Evolutionary conservation across 2,888 invertebrate genomes (phyloP).

Genomic region (Caenorhabditis angaria): DNA sequence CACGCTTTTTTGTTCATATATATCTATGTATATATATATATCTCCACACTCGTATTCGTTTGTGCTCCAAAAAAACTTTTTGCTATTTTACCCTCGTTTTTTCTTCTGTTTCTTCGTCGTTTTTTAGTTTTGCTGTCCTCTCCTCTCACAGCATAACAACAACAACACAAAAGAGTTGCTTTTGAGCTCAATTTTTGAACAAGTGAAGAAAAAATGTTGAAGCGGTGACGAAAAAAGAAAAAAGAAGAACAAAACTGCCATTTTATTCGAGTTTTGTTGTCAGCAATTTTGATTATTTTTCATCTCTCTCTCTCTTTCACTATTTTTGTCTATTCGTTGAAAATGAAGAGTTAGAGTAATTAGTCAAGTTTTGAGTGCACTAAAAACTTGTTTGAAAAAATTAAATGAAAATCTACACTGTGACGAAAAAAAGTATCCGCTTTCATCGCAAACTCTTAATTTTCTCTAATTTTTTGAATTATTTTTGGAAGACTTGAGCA

Average conservation of each 20-base stretch:
- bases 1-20: slow-evolving; percentile 10
- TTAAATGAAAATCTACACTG: too few species aligned
- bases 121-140: too few species aligned
- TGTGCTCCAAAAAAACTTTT: not conserved
- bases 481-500: too few species aligned
- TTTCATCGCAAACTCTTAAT: too few species aligned
- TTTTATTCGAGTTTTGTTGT: slow-evolving; percentile 8
- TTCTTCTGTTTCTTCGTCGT: too few species aligned
- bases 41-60: slow-evolving; percentile 6
- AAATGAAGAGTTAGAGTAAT: too few species aligned
- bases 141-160: slow-evolving; percentile 1
- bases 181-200: slow-evolving; percentile 2
- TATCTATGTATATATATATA: not conserved
- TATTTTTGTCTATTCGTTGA: not conserved
- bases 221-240: not conserved
- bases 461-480: too few species aligned
- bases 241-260: not conserved
- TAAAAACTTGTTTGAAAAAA: too few species aligned
- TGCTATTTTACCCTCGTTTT: slow-evolving; percentile 11
- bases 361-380: too few species aligned
- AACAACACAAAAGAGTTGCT: slow-evolving; percentile 8
- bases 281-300: slow-evolving; percentile 4
- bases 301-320: slow-evolving; percentile 1
- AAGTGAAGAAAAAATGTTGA: not conserved
- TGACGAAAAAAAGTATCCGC: too few species aligned